phyloP scores from a whole-genome alignment of 2,113 vertebrate species.

The Misgurnus anguillicaudatus region DNA sequence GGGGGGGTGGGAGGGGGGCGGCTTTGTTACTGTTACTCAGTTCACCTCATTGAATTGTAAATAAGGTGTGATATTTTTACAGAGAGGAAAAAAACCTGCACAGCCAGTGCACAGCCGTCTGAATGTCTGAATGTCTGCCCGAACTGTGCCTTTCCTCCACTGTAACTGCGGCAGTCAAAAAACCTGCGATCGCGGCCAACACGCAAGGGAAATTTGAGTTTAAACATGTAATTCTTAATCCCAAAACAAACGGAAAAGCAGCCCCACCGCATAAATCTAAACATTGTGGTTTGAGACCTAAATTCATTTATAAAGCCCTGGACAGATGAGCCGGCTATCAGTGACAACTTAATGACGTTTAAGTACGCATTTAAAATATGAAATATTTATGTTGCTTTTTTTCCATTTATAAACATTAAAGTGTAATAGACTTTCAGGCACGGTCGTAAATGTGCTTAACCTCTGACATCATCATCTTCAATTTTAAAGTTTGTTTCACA shows the following conservation, averaged over 20 bases:
- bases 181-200: slow-evolving; percentile 34
- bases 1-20: slow-evolving; percentile 31
- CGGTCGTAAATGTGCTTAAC: not conserved
- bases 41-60: slow-evolving; percentile 67
- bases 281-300: slow-evolving; percentile 20
- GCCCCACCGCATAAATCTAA: slow-evolving; percentile 19
- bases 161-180: slow-evolving; percentile 39
- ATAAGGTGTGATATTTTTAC: slow-evolving; percentile 61
- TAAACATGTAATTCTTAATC: slow-evolving; percentile 41
- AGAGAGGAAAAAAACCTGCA: slow-evolving; percentile 44
- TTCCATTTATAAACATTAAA: not conserved
- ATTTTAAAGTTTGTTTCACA: not conserved
- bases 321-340: slow-evolving; percentile 26
- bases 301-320: slow-evolving; percentile 30
- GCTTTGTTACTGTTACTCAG: slow-evolving; percentile 61
- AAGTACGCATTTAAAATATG: slow-evolving; percentile 13
- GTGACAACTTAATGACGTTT: slow-evolving; percentile 38
- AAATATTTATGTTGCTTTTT: slow-evolving; percentile 11
- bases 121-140: slow-evolving; percentile 54
- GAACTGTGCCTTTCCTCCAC: slow-evolving; percentile 45
- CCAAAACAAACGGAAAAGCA: slow-evolving; percentile 31
- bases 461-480: not conserved
- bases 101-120: slow-evolving; percentile 52
- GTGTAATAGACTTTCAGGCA: not conserved
- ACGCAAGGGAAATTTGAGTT: slow-evolving; percentile 47